phyloP scores from a whole-genome alignment of 2,113 vertebrate species.

The Anthoscopus minutus region DNA sequence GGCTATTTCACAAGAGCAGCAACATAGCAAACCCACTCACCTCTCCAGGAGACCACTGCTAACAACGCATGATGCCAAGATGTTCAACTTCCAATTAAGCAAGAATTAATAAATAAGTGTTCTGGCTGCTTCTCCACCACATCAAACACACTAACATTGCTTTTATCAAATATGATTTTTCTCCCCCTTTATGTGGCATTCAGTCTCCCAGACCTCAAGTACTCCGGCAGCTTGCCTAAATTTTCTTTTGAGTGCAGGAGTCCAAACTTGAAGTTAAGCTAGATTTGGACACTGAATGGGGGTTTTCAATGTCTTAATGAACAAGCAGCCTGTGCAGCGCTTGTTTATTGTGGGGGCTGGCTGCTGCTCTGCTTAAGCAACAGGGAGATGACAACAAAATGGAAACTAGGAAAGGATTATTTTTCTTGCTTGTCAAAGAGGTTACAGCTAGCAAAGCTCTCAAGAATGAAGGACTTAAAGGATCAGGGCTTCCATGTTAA shows the following conservation, averaged over 20 bases:
- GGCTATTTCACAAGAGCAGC: background rate
- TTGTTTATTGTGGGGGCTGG: background rate
- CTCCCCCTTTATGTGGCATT: background rate
- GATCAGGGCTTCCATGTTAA: background rate
- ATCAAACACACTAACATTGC: background rate
- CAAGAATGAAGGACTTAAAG: background rate
- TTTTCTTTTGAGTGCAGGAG: background rate
- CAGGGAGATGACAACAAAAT: background rate
- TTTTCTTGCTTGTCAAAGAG: background rate
- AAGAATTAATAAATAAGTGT: background rate
- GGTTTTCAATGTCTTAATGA: background rate
- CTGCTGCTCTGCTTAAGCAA: background rate
- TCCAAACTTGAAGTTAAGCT: background rate
- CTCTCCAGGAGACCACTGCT: background rate
- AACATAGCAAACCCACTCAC: background rate
- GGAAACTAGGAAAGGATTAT: background rate
- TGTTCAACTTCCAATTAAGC: background rate
- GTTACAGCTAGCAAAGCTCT: background rate
- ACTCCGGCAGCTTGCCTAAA: background rate
- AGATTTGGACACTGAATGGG: background rate
- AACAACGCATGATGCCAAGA: background rate
- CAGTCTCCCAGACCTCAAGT: background rate
- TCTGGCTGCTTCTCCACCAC: background rate
- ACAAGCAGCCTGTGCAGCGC: background rate
- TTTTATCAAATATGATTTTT: background rate